Percentiles rank a stretch among this genome's conserved stretches.
Evolutionary conservation across 2,113 vertebrate species (phyloP).

Genomic region (Corythoichthys haematopterus): DNA sequence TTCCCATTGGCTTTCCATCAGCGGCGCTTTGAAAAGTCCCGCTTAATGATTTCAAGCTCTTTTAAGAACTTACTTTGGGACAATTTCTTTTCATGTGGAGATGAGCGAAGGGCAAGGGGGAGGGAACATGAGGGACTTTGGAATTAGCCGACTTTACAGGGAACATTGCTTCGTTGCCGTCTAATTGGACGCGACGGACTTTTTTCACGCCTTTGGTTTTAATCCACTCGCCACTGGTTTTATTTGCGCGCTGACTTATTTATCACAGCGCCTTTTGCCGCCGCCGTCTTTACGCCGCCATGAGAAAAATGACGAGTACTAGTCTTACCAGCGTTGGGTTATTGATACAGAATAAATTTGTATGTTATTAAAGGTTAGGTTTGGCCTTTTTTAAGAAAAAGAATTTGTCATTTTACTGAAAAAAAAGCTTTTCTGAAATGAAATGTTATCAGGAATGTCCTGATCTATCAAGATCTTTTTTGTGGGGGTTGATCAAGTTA

Average conservation of each 20-base stretch:
- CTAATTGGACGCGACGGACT: conserved; percentile 70
- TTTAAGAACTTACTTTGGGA: conserved; percentile 76
- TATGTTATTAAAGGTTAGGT: no score
- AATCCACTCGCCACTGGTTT: conserved; percentile 59
- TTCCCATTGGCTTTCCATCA: conserved; percentile 77
- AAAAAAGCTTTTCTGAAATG: no score
- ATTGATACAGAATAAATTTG: no score
- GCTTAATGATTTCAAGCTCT: conserved; percentile 76
- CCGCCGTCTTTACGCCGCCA: conserved; percentile 32
- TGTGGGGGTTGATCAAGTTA: no score
- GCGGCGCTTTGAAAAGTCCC: conserved; percentile 72
- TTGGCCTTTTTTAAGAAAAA: no score
- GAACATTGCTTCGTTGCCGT: conserved; percentile 61
- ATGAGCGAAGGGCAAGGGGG: conserved; percentile 69
- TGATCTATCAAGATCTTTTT: no score
- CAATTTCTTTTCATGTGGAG: conserved; percentile 77
- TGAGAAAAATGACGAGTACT: conserved; percentile 3
- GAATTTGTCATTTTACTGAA: no score
- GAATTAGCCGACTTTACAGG: conserved; percentile 69
- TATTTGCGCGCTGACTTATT: conserved; percentile 70
- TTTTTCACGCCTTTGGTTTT: conserved; percentile 52
- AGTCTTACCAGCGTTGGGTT: neutral
- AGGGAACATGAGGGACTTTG: conserved; percentile 70
- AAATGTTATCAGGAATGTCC: no score
- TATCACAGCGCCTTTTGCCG: conserved; percentile 51